Percentiles rank a stretch among this genome's conserved stretches.
Conservation (phyloP, 2,797 vertebrate species). For the Poliocrania exsul region DNA sequence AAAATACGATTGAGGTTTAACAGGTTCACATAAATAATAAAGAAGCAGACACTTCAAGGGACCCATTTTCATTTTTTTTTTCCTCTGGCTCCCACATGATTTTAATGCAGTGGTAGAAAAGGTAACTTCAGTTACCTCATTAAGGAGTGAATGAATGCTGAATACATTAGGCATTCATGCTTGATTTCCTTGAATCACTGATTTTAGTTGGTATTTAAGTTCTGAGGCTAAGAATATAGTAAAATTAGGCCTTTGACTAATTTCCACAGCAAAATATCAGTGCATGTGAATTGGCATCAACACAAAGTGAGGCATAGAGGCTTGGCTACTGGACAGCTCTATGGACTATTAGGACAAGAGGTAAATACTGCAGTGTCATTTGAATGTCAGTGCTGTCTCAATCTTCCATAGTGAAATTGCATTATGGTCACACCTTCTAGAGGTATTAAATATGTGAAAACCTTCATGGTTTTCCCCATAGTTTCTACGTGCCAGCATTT, state of each 20-base stretch:
- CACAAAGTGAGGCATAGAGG: neutral
- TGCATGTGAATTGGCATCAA: neutral
- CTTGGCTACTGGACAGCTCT: neutral
- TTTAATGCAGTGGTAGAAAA: neutral
- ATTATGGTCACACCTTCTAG: neutral
- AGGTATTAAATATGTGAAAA: conserved; percentile 26
- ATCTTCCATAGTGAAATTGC: neutral
- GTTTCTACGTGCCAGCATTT: neutral
- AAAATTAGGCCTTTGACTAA: neutral
- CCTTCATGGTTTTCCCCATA: neutral
- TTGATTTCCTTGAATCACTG: conserved; percentile 5
- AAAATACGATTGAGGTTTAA: neutral
- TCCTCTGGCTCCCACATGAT: neutral
- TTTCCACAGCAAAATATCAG: neutral
- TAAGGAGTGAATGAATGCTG: neutral
- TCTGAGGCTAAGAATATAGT: conserved; percentile 32
- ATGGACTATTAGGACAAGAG: neutral
- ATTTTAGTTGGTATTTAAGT: conserved; percentile 13
- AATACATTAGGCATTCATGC: neutral
- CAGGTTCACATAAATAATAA: neutral
- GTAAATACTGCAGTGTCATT: neutral
- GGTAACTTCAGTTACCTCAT: neutral
- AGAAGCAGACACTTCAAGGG: neutral
- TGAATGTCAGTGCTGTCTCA: neutral
- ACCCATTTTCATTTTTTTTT: neutral